phyloP scores from a whole-genome alignment of 2,797 vertebrate species.

The Argya squamiceps region DNA sequence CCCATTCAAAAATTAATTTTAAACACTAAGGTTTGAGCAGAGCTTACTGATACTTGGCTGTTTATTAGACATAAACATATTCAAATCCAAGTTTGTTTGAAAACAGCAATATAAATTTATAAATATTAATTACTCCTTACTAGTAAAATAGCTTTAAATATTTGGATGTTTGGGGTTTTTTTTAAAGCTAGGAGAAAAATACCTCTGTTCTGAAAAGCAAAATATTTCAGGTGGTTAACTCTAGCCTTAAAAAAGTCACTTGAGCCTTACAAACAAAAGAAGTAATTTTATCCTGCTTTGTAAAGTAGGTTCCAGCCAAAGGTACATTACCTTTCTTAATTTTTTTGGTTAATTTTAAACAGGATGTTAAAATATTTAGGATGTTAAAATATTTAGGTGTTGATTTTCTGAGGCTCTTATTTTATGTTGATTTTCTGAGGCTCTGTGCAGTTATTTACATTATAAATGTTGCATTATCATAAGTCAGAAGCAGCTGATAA shows the following conservation, averaged over 20 bases:
- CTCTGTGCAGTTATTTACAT: neutral
- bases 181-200: neutral
- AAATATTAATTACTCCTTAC: neutral
- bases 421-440: neutral
- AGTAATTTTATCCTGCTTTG: neutral
- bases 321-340: neutral
- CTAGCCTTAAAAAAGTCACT: neutral
- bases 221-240: neutral
- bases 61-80: neutral
- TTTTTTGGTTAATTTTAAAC: neutral
- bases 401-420: neutral
- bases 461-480: neutral
- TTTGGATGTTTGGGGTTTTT: rapidly evolving
- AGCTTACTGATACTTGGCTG: neutral
- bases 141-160: neutral
- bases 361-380: neutral
- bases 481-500: neutral
- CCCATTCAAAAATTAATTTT: neutral
- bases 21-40: neutral
- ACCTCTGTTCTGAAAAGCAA: neutral
- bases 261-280: neutral
- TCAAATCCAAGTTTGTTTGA: neutral
- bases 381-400: neutral
- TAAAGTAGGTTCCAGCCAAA: neutral
- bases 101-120: neutral